Base-by-base conservation (phyloP, 1,140 invertebrate species). In the Oncopeltus fasciatus region DNA sequence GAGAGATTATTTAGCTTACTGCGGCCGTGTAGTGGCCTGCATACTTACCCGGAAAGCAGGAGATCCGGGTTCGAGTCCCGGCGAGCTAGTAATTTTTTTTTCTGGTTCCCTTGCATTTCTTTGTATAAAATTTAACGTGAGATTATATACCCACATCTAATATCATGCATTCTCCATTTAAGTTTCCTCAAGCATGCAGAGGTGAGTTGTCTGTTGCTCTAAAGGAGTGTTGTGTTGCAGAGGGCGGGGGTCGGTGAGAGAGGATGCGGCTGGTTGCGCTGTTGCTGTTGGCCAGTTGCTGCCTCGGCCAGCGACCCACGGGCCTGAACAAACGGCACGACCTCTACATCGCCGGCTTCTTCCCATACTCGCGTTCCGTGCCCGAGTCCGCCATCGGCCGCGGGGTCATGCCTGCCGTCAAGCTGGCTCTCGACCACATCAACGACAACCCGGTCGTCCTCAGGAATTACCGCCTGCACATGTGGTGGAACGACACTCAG, bases 401-500 rank as follows among this genome's bases (percentile, higher is more conserved):
- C 26, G 92, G 92, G 14, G 91, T 95, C 3, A 89, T 93, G 84
- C 92, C 92, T 2, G 92, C 92, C 65, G 90, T 94, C 20, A 88
- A 91, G 73, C 75, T 95, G 64, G 92, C 92, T 59, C 78, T 95
- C 60, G 87, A 91, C 68, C 90, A 95, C 76, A 91, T 95, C 71
- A 95, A 95, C 74, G 86, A 92, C 68, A 87, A 90, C 70, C 84
- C 86, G 28, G 80, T 79, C 27, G 83, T 95, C 47, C 77, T 95
- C 12, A 78, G 84, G 57, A 90, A 92, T 73, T 92, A 94, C 74
- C 79, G 88, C 31, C 81, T 95, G 49, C 89, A 92, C 70, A 92
- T 95, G 82, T 89, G 87, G 82, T 93, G 88, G 88, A 95, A 95
- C 72, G 90, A 95, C 69, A 95, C 92, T 2, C 84, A 92, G 87